These are phyloP conservation scores for Diogma glabrata DNA, from an alignment of 2,888 invertebrate species.

Conservation along the genomic window DNA sequence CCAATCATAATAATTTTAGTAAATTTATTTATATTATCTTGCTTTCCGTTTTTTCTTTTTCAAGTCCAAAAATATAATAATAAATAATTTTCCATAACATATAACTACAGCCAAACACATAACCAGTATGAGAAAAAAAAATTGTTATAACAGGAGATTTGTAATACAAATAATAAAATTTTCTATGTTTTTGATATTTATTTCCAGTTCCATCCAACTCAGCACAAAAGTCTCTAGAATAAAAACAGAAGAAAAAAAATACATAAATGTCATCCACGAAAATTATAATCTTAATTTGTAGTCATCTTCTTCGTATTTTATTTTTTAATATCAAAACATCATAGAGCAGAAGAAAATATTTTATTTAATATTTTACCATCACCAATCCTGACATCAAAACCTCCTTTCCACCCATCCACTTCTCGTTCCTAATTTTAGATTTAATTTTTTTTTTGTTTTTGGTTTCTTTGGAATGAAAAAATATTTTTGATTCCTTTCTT, in stretches of 20 bases:
- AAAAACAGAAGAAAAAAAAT: not conserved
- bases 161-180: not conserved
- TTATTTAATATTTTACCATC: no score
- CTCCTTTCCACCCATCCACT: not conserved
- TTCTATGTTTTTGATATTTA: slow-evolving; percentile 1
- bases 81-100: not conserved
- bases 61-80: not conserved
- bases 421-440: no score
- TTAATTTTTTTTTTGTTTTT: slow-evolving; percentile 3
- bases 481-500: no score
- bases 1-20: slow-evolving; percentile 9
- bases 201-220: slow-evolving; percentile 5
- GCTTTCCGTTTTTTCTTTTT: not conserved
- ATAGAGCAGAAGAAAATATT: no score
- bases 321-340: no score
- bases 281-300: slow-evolving; percentile 11
- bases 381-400: slow-evolving; percentile 4
- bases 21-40: not conserved
- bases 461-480: no score
- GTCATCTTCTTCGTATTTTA: slow-evolving; percentile 9
- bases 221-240: slow-evolving; percentile 3
- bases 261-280: slow-evolving; percentile 10
- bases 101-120: not conserved
- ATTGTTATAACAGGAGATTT: not conserved
- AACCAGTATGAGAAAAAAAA: slow-evolving; percentile 1